phyloP scores from a whole-genome alignment of 1,140 invertebrate species.

The Thaumetopoea pityocampa region DNA sequence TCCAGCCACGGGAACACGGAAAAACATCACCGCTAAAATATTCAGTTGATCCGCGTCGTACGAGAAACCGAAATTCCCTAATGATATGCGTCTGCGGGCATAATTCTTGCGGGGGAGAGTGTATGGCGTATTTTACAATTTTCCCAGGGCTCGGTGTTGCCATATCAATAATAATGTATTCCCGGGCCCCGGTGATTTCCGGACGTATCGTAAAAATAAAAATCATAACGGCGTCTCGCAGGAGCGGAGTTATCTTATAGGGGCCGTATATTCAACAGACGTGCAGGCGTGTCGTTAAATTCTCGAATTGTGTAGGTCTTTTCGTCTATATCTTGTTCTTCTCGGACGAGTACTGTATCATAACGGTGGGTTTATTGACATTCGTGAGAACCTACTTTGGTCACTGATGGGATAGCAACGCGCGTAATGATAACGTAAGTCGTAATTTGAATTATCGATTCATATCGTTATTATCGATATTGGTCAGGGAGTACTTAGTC shows the following conservation, averaged over 20 bases:
- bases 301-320: no score
- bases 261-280: slow-evolving; percentile 6
- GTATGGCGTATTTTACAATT: slow-evolving; percentile 51
- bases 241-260: slow-evolving; percentile 16
- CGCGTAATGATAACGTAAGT: no score
- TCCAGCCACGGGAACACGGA: no score
- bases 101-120: slow-evolving; percentile 30
- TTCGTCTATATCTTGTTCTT: no score
- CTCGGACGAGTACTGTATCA: no score
- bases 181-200: slow-evolving; percentile 49
- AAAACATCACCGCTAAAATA: slow-evolving; percentile 40
- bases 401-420: no score
- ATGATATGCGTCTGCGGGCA: slow-evolving; percentile 42
- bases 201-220: slow-evolving; percentile 49
- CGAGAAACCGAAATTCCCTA: slow-evolving; percentile 43
- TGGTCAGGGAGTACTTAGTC: no score
- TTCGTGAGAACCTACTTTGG: no score
- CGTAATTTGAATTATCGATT: no score
- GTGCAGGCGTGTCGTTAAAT: no score
- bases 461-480: no score
- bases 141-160: slow-evolving; percentile 40
- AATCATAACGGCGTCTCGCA: slow-evolving; percentile 33
- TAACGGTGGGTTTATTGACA: no score
- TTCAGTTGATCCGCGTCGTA: slow-evolving; percentile 27
- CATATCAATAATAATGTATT: slow-evolving; percentile 59